A percentile compares a stretch with the other conserved stretches of the same genome.
Evolutionary conservation across 2,797 vertebrate species (phyloP).

Genomic region (Lycodopsis pacificus): DNA sequence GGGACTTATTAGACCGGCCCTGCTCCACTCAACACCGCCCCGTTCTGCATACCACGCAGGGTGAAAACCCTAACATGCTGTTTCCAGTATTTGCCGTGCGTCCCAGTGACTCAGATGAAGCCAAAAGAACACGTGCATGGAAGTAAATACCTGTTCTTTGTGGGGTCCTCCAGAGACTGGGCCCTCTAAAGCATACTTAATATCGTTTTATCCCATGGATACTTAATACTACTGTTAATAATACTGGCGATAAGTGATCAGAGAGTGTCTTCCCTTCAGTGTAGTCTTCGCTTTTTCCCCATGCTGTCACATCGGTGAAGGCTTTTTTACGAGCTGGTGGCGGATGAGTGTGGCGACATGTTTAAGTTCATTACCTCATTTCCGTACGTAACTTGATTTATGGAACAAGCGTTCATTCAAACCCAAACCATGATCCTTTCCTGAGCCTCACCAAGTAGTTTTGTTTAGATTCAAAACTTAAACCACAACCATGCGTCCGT

Average conservation of each 20-base stretch:
- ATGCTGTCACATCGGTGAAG: background rate
- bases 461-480: background rate
- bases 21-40: constrained; percentile 63
- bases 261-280: background rate
- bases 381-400: background rate
- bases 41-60: constrained; percentile 70
- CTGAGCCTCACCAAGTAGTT: background rate
- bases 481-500: too few species aligned
- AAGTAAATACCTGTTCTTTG: background rate
- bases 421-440: background rate
- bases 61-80: constrained; percentile 39
- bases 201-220: background rate
- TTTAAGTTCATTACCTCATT: background rate
- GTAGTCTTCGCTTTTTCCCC: background rate
- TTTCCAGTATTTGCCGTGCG: constrained; percentile 59
- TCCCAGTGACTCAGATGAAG: constrained; percentile 40
- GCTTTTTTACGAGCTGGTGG: background rate
- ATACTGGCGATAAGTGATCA: background rate
- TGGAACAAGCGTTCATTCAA: background rate
- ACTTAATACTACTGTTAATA: too few species aligned
- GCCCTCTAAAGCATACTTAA: background rate
- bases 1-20: constrained; percentile 80
- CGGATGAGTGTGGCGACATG: too few species aligned
- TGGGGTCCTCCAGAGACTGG: background rate
- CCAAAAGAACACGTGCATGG: constrained; percentile 8